These are phyloP conservation scores for Aviceda subcristata DNA, from an alignment of 2,113 vertebrate genomes.

Conservation along the genomic window DNA sequence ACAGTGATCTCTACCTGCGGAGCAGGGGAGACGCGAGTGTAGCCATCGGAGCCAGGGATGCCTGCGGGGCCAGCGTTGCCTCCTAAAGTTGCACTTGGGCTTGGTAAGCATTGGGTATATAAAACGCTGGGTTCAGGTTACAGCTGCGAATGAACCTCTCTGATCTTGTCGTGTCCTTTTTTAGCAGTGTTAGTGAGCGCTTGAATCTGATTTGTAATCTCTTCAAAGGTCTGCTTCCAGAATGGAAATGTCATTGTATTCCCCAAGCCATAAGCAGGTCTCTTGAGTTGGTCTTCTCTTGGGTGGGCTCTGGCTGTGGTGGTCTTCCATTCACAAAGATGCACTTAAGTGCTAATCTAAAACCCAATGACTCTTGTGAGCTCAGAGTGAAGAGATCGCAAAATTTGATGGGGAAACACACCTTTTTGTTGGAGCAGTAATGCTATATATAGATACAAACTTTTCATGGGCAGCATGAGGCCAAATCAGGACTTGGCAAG, in stretches of 20 bases:
- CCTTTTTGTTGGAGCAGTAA: neutral
- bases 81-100: neutral
- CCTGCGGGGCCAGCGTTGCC: accelerated
- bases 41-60: neutral
- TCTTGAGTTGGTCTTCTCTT: neutral
- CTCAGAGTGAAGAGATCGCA: neutral
- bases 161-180: neutral
- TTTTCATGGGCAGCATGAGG: accelerated
- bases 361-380: accelerated
- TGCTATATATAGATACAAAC: accelerated
- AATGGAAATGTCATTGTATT: neutral
- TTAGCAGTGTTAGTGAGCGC: neutral
- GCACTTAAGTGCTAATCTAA: accelerated
- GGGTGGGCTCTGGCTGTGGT: neutral
- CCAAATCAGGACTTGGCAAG: accelerated
- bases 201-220: neutral
- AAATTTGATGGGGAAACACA: accelerated
- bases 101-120: accelerated
- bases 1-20: accelerated
- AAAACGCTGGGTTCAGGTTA: neutral
- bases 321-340: accelerated
- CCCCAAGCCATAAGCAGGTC: neutral
- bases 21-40: accelerated
- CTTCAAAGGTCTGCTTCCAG: neutral
- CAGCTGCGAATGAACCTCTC: accelerated